These are phyloP conservation scores for Heliconius congener DNA, from an alignment of 1,140 invertebrate species.

Conservation along the genomic window DNA sequence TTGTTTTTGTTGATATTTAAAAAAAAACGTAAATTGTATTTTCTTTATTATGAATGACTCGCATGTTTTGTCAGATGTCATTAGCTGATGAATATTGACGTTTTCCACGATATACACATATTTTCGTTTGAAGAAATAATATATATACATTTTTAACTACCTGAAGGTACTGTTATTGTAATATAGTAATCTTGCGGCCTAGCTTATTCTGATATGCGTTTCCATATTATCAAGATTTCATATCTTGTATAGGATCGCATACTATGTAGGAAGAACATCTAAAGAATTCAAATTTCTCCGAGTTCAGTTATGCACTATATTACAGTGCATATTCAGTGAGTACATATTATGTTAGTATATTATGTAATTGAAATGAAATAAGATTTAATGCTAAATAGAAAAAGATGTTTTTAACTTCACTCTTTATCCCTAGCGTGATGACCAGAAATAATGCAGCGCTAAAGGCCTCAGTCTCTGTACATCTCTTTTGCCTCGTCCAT, in stretches of 20 bases:
- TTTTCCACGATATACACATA: neutral
- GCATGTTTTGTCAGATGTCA: neutral
- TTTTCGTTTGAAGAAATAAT: neutral
- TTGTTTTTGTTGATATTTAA: neutral
- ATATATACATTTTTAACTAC: neutral
- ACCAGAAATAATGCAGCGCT: no score
- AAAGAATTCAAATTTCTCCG: no score
- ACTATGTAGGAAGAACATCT: no score
- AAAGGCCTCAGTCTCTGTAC: no score
- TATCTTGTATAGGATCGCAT: neutral
- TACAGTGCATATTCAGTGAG: no score
- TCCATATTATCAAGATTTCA: neutral
- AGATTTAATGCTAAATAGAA: no score
- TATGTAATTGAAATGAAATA: no score
- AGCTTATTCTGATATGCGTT: neutral
- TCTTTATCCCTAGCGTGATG: no score
- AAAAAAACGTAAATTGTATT: neutral
- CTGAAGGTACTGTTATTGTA: neutral
- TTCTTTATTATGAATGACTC: neutral
- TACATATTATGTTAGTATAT: no score
- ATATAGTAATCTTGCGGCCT: neutral
- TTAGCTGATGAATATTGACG: neutral
- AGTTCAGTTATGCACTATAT: no score
- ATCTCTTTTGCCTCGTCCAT: no score
- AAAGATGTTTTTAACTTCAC: no score